phyloP scores from a whole-genome alignment of 1,140 invertebrate species.

The Hyposmocoma kahamanoa region DNA sequence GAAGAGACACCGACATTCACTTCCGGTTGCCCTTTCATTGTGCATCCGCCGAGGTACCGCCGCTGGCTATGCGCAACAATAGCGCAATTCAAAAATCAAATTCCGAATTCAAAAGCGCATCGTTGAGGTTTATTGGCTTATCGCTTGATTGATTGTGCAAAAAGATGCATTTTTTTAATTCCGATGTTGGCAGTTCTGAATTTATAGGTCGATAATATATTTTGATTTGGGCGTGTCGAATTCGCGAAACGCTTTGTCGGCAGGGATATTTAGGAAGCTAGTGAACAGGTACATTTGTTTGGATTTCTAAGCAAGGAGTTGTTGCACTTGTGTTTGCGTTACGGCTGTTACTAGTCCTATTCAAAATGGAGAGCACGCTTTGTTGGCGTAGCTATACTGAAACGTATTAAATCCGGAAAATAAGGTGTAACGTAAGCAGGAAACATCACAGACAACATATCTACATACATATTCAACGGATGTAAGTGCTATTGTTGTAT shows the following conservation, averaged over 20 bases:
- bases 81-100: conserved; percentile 60
- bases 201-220: conserved; percentile 62
- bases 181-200: conserved; percentile 33
- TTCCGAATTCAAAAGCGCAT: conserved; percentile 68
- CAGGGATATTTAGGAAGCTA: conserved; percentile 45
- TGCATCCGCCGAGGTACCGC: conserved; percentile 27
- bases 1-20: conserved; percentile 53
- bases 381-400: too few species aligned
- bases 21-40: conserved; percentile 62
- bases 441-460: too few species aligned
- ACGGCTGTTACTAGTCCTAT: conserved; percentile 35
- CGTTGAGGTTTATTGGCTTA: conserved; percentile 74
- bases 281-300: conserved; percentile 45
- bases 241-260: conserved; percentile 47
- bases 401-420: too few species aligned
- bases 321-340: conserved; percentile 63
- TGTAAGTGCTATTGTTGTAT: too few species aligned
- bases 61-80: conserved; percentile 60
- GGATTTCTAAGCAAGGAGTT: conserved; percentile 24
- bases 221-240: conserved; percentile 71
- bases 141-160: conserved; percentile 72
- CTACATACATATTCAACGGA: too few species aligned
- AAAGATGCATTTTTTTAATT: conserved; percentile 53
- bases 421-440: too few species aligned
- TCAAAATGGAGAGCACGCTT: conserved; percentile 19